Base-by-base conservation (phyloP, 92 coral and sea anemone species). In the Ricordea florida region DNA sequence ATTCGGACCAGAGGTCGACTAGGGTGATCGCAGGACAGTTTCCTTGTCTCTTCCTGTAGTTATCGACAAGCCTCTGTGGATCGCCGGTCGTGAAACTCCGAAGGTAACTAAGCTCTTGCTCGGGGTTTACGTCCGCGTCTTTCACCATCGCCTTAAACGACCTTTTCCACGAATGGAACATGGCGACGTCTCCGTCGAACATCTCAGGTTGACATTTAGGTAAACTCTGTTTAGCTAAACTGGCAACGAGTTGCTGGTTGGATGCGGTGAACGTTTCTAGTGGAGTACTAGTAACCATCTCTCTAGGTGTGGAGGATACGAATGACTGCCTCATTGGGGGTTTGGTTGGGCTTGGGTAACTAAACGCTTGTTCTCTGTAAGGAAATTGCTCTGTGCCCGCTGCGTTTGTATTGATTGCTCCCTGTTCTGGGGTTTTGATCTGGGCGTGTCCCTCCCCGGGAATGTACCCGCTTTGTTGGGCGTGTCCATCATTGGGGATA, bases 101-200 rank as follows among this genome's bases (percentile, higher is more conserved):
- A 3, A 69, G 56, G 27, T 72, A 72, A 22, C 38, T 0, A 3
- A 72, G 58, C 51, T 72, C 69, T 22, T 48, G n/a, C n/a, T n/a
- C n/a, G n/a, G n/a, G n/a, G n/a, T n/a, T n/a, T n/a, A n/a, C n/a
- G n/a, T n/a, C n/a, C n/a, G n/a, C n/a, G n/a, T n/a, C n/a, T n/a
- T n/a, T n/a, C n/a, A n/a, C n/a, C n/a, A n/a, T n/a, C n/a, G 66
- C 35, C 44, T 56, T 42, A 42, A 57, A 37, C 7, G 80, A 49
- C 8, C 41, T 73, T 69, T 73, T 56, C 70, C 80, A 73, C 35
- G 69, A 53, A 58, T 43, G 69, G 42, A 58, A 27, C 43, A 58
- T 17, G 10, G 47, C 51, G 5, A 28, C 58, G 35, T 58, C 70
- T 41, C 80, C 80, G 6, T 10, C 3, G 45, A 73, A 58, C 27